Evolutionary conservation across 2,113 vertebrate species (phyloP).

Genomic region (Pomatorhinus ruficollis): DNA sequence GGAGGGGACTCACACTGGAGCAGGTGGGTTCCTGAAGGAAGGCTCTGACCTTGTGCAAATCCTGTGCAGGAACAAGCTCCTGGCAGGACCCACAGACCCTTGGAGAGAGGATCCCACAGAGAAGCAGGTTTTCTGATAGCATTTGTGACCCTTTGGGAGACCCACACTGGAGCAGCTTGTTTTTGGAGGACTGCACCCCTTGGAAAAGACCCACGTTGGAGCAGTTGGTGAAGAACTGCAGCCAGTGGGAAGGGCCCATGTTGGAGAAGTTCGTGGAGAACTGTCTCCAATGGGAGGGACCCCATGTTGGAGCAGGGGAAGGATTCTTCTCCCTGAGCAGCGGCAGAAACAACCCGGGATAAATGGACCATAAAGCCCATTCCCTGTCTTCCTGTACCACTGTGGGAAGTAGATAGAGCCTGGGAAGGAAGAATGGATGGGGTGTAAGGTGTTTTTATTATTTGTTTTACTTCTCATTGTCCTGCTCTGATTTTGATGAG

Average conservation of each 20-base stretch:
- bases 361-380: not conserved
- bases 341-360: rapidly evolving
- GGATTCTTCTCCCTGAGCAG: not conserved
- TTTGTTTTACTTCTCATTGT: not conserved
- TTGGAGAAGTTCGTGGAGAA: not conserved
- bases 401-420: not conserved
- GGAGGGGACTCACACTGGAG: not conserved
- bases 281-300: not conserved
- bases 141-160: not conserved
- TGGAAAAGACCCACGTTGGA: not conserved
- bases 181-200: not conserved
- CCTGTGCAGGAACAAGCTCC: not conserved
- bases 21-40: not conserved
- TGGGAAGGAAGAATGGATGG: not conserved
- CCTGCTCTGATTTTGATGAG: not conserved
- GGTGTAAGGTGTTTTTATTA: not conserved
- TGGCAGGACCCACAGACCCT: not conserved
- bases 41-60: not conserved
- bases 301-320: not conserved
- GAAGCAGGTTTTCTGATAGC: not conserved
- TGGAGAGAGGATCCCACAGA: not conserved
- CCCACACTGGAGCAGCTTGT: not conserved
- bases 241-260: rapidly evolving
- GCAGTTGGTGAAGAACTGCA: not conserved
- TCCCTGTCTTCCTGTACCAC: not conserved